phyloP scores from a whole-genome alignment of 2,888 invertebrate species.

The Dusona sp. region DNA sequence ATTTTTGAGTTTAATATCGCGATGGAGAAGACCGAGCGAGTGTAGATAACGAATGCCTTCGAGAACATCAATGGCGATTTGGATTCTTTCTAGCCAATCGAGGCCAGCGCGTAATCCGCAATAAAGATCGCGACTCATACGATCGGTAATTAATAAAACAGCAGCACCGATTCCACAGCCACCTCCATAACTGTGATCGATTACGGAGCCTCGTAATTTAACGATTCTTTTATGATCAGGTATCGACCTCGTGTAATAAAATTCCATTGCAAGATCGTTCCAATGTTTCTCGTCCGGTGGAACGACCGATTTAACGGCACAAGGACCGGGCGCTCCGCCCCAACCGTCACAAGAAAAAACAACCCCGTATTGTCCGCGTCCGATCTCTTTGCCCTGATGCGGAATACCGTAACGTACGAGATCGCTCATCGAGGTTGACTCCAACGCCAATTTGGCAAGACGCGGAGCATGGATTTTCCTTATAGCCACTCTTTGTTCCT shows the following conservation, averaged over 20 bases:
- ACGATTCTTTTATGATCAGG: slow-evolving; percentile 93
- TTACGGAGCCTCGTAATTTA: slow-evolving; percentile 91
- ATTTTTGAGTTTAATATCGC: slow-evolving; percentile 96
- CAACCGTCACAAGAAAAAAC: slow-evolving; percentile 91
- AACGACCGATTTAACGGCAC: slow-evolving; percentile 94
- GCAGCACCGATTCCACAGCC: slow-evolving; percentile 87
- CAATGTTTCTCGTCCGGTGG: slow-evolving; percentile 96
- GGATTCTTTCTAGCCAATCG: slow-evolving; percentile 87
- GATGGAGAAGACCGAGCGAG: slow-evolving; percentile 94
- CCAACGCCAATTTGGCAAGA: slow-evolving; percentile 92
- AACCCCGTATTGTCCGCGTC: slow-evolving; percentile 95
- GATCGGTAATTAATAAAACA: slow-evolving; percentile 92
- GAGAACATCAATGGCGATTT: slow-evolving; percentile 93
- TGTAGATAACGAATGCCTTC: slow-evolving; percentile 95
- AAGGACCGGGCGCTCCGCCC: slow-evolving; percentile 91
- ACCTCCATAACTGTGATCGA: slow-evolving; percentile 91
- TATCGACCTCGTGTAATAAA: slow-evolving; percentile 94
- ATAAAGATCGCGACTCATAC: slow-evolving; percentile 91
- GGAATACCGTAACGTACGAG: slow-evolving; percentile 91
- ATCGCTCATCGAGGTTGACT: slow-evolving; percentile 93
- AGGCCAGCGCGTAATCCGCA: slow-evolving; percentile 90
- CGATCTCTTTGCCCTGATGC: slow-evolving; percentile 88
- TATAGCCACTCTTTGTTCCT: slow-evolving; percentile 91
- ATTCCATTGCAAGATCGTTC: slow-evolving; percentile 96
- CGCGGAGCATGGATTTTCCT: slow-evolving; percentile 92